phyloP scores from a whole-genome alignment of 2,888 invertebrate species.

The Thymelicus acteon region DNA sequence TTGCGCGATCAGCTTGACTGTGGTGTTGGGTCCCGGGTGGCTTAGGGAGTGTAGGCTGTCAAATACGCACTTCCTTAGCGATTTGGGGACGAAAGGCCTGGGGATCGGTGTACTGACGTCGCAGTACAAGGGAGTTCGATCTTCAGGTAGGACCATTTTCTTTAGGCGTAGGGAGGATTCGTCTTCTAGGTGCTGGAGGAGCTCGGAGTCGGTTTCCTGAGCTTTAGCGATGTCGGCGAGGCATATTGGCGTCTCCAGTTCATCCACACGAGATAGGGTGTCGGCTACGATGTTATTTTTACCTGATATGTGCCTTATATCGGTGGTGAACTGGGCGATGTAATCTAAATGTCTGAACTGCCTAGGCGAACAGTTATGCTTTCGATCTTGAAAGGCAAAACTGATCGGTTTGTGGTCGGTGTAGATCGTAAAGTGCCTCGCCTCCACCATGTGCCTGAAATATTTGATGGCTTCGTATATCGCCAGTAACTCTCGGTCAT shows the following conservation, averaged over 20 bases:
- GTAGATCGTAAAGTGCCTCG: slow-evolving; percentile 46
- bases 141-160: neutral
- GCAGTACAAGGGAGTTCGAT: neutral
- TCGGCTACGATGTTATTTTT: slow-evolving; percentile 39
- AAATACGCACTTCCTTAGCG: neutral
- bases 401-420: slow-evolving; percentile 44
- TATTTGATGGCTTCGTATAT: slow-evolving; percentile 56
- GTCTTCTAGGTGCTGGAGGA: neutral
- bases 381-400: slow-evolving; percentile 53
- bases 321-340: slow-evolving; percentile 42
- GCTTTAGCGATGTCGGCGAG: slow-evolving; percentile 36
- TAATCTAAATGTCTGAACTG: slow-evolving; percentile 40
- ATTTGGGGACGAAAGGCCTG: slow-evolving; percentile 3
- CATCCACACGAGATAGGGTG: slow-evolving; percentile 47
- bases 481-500: slow-evolving; percentile 61
- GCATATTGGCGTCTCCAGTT: slow-evolving; percentile 34
- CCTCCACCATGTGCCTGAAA: slow-evolving; percentile 61
- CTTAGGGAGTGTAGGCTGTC: slow-evolving; percentile 8
- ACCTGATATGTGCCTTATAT: slow-evolving; percentile 34
- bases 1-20: slow-evolving; percentile 46
- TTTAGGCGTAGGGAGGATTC: neutral
- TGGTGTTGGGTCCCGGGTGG: slow-evolving; percentile 27
- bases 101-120: neutral
- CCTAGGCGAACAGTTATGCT: slow-evolving; percentile 36
- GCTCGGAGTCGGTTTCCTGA: neutral